Conservation (phyloP, 2,888 invertebrate genomes). For the Sicus ferrugineus region DNA sequence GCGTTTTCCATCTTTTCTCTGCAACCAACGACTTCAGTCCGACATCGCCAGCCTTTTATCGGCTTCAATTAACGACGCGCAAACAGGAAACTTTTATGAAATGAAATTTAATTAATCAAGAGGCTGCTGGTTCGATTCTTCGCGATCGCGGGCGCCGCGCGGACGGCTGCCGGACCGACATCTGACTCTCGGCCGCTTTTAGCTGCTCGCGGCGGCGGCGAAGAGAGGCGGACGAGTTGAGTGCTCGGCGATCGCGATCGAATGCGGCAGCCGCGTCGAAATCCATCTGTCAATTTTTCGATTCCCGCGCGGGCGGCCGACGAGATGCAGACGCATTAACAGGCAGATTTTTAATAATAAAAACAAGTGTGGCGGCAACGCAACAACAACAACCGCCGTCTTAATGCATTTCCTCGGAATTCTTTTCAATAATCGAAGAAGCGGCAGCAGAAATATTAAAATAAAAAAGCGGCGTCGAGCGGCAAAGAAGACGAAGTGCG, state of each 20-base stretch:
- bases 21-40: too few relatives aligned
- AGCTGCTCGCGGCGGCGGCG: slow-evolving; percentile 43
- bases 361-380: not conserved
- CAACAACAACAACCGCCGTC: not conserved
- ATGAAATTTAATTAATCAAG: slow-evolving; percentile 31
- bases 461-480: not conserved
- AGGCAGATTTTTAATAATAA: slow-evolving; percentile 2
- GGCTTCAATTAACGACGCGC: not conserved
- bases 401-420: slow-evolving; percentile 31
- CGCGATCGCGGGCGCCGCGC: too few relatives aligned
- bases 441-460: slow-evolving; percentile 14
- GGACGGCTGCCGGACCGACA: slow-evolving; percentile 13
- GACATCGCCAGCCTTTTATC: too few relatives aligned
- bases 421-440: slow-evolving; percentile 12
- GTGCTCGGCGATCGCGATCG: not conserved
- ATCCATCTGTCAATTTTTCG: slow-evolving; percentile 31
- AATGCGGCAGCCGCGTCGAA: not conserved
- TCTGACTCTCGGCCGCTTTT: slow-evolving; percentile 49
- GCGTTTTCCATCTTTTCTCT: too few relatives aligned
- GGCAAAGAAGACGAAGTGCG: not conserved
- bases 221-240: not conserved
- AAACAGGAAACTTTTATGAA: not conserved
- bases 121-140: not conserved
- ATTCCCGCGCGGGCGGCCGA: not conserved
- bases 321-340: slow-evolving; percentile 4